Conservation (phyloP, 1,140 invertebrate species). For the Neomicropteryx cornuta region DNA sequence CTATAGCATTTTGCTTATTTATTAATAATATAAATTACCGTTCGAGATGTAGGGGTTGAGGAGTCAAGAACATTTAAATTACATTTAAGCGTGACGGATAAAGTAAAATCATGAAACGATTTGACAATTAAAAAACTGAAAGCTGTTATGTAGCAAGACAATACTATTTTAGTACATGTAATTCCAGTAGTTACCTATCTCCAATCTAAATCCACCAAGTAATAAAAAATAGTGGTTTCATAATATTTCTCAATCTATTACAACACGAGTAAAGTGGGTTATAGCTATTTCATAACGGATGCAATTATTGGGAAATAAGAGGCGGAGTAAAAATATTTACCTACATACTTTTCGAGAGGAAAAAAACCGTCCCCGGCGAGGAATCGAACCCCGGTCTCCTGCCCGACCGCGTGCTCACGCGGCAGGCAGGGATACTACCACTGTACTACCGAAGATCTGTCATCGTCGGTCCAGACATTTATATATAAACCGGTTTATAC, state of each 20-base stretch:
- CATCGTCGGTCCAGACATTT: neutral
- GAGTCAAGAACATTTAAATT: neutral
- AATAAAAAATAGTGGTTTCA: too few species aligned
- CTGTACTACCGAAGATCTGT: constrained; percentile 14
- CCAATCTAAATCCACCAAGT: too few species aligned
- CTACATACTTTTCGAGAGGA: constrained; percentile 2
- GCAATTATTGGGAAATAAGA: neutral
- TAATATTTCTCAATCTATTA: too few species aligned
- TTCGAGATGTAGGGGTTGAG: neutral
- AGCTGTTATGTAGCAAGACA: neutral
- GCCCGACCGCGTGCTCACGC: constrained; percentile 7
- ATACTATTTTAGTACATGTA: too few species aligned
- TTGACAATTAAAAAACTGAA: neutral
- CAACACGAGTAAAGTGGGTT: too few species aligned
- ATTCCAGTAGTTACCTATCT: too few species aligned
- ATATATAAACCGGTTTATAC: constrained; percentile 2
- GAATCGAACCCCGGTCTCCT: constrained; percentile 20
- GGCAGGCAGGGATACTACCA: constrained; percentile 17
- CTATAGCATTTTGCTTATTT: neutral
- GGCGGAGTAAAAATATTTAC: neutral
- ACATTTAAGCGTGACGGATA: neutral
- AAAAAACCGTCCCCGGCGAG: constrained; percentile 15
- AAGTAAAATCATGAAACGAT: neutral
- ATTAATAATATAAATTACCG: neutral
- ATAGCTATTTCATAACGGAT: neutral